A percentile compares a stretch with the other conserved stretches of the same genome.
These are phyloP conservation scores for Xanthorhoe designata DNA, from an alignment of 2,888 invertebrate genomes.

Conservation along the genomic window DNA sequence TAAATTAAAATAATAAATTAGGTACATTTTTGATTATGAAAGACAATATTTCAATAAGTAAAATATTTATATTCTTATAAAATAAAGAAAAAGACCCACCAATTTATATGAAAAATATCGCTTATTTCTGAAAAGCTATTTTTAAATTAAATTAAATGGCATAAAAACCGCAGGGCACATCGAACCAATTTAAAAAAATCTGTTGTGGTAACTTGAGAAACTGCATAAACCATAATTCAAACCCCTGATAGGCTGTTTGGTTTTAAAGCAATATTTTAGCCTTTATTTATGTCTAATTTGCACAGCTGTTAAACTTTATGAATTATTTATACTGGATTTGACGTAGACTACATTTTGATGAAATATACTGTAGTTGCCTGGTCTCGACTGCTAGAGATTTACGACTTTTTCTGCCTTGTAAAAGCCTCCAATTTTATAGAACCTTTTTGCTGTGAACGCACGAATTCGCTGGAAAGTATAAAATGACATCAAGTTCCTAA, in stretches of 20 bases:
- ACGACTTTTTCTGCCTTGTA: conserved; percentile 33
- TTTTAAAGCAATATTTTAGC: conserved; percentile 38
- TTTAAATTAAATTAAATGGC: too few relatives aligned
- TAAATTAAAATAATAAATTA: too few relatives aligned
- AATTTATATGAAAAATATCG: too few relatives aligned
- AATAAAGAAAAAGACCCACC: too few relatives aligned
- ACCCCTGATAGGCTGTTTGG: conserved; percentile 7
- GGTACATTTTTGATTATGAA: too few relatives aligned
- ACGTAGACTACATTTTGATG: conserved; percentile 43
- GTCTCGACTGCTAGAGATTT: conserved; percentile 43
- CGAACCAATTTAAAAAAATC: neutral
- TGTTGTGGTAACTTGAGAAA: neutral
- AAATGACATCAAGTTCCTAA: neutral
- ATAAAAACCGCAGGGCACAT: too few relatives aligned
- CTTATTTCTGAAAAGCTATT: too few relatives aligned
- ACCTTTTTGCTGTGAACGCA: conserved; percentile 24
- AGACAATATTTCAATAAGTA: too few relatives aligned
- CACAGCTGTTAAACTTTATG: conserved; percentile 49
- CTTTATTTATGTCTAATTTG: conserved; percentile 48
- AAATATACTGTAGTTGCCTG: conserved; percentile 40
- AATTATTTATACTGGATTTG: conserved; percentile 50
- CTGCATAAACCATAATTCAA: neutral
- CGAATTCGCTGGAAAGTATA: neutral
- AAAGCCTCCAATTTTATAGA: conserved; percentile 35
- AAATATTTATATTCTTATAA: too few relatives aligned